Percentiles rank a stretch among this genome's conserved stretches.
phyloP scores from a whole-genome alignment of 35 echinoderm and acorn worm species.

The Nesometra sesokonis region DNA sequence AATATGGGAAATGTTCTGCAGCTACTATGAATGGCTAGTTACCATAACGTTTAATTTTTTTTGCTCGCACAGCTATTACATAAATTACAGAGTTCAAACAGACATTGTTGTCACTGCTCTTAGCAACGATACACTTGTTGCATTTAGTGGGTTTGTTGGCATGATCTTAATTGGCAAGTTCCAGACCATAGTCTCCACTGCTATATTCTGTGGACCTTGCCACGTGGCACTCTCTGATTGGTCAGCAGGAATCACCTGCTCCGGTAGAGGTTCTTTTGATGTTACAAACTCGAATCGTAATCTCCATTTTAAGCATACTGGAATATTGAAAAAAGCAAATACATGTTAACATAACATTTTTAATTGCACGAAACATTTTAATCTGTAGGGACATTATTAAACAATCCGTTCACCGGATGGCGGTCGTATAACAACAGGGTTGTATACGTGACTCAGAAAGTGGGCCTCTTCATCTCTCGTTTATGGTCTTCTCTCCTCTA shows the following conservation, averaged over 20 bases:
- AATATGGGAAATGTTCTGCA: no score
- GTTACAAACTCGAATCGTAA: slow-evolving; percentile 96
- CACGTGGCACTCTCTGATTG: slow-evolving; percentile 94
- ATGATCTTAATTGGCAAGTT: slow-evolving; percentile 97
- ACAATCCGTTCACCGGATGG: no score
- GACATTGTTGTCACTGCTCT: slow-evolving; percentile 42
- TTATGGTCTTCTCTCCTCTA: no score
- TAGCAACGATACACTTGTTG: slow-evolving; percentile 39
- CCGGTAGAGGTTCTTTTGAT: slow-evolving; percentile 76
- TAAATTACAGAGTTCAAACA: slow-evolving; percentile 25
- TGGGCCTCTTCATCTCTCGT: no score
- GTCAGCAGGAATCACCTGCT: slow-evolving; percentile 93
- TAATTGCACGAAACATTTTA: no score
- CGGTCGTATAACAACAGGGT: no score
- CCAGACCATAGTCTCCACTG: slow-evolving; percentile 88
- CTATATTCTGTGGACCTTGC: slow-evolving; percentile 73
- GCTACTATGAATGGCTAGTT: no score
- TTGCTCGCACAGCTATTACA: no score
- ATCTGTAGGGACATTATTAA: no score
- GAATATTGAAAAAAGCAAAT: slow-evolving; percentile 12
- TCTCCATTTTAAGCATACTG: slow-evolving; percentile 86
- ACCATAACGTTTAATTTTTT: no score
- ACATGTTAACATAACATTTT: no score
- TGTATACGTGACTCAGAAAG: no score
- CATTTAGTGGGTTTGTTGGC: slow-evolving; percentile 90